Evolutionary conservation across 2,888 invertebrate genomes (phyloP).

Genomic region (Torymus texanus): DNA sequence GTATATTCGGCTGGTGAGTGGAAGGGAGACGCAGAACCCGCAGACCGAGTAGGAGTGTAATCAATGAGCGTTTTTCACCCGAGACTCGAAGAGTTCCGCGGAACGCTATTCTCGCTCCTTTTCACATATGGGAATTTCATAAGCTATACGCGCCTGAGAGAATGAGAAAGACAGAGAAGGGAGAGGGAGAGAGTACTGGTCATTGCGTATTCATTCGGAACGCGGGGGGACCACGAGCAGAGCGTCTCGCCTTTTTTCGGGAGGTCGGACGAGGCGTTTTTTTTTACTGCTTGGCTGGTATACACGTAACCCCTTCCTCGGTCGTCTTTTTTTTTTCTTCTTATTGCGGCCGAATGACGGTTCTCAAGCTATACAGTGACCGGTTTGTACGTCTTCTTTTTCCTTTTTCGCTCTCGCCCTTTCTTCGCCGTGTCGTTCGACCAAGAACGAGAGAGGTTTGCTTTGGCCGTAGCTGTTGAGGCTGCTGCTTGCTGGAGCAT

Average conservation of each 20-base stretch:
- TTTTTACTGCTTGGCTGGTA: not conserved
- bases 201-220: conserved; percentile 43
- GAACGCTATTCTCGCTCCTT: not conserved
- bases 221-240: not conserved
- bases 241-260: not conserved
- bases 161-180: no score
- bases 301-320: conserved; percentile 25
- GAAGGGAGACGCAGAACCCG: not conserved
- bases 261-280: not conserved
- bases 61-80: conserved; percentile 41
- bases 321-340: not conserved
- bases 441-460: conserved; percentile 3
- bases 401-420: not conserved
- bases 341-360: conserved; percentile 28
- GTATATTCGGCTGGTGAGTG: not conserved
- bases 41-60: conserved; percentile 15
- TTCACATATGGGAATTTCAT: conserved; percentile 38
- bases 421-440: conserved; percentile 7
- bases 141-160: not conserved
- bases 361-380: conserved; percentile 40
- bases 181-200: conserved; percentile 9
- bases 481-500: not conserved
- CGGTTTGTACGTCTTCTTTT: conserved; percentile 33
- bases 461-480: not conserved
- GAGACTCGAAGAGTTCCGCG: not conserved